A percentile compares a stretch with the other conserved stretches of the same genome.
These are phyloP conservation scores for Operophtera brumata DNA, from an alignment of 2,888 invertebrate species.

Conservation along the genomic window DNA sequence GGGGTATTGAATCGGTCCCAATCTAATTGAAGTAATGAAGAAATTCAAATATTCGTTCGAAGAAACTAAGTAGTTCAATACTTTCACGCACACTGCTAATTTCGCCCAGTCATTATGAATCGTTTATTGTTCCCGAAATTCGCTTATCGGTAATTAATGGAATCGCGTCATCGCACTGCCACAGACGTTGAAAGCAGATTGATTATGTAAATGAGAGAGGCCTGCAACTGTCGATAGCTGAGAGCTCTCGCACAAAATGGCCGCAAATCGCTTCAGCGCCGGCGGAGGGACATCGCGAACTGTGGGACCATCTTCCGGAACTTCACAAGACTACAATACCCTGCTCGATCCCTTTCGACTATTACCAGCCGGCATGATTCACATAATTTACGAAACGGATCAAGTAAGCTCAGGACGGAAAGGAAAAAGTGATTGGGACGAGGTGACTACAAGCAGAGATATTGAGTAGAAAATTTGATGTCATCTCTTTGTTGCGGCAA, in stretches of 20 bases:
- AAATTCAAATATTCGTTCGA: neutral
- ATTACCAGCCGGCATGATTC: constrained; percentile 51
- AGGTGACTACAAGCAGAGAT: constrained; percentile 35
- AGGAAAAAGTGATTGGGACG: constrained; percentile 33
- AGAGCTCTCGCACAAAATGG: constrained; percentile 52
- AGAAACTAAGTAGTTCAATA: neutral
- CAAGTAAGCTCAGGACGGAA: constrained; percentile 39
- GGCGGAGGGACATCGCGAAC: neutral
- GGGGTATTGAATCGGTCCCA: constrained; percentile 1
- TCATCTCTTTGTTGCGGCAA: constrained; percentile 8
- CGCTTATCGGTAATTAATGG: constrained; percentile 47
- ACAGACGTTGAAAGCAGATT: constrained; percentile 53
- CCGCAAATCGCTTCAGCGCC: constrained; percentile 31
- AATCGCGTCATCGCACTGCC: constrained; percentile 46
- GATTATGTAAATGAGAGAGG: constrained; percentile 66
- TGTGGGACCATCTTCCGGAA: constrained; percentile 10
- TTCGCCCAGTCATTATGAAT: constrained; percentile 7
- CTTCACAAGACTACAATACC: constrained; percentile 15
- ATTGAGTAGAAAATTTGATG: constrained; percentile 32
- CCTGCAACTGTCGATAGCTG: constrained; percentile 56
- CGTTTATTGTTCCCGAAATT: constrained; percentile 25
- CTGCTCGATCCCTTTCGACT: constrained; percentile 21
- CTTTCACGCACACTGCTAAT: neutral
- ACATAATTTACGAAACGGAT: constrained; percentile 48
- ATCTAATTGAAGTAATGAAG: constrained; percentile 2